A percentile compares a stretch with the other conserved stretches of the same genome.
Conservation (phyloP, 2,113 vertebrate species). For the Oryzias woworae region DNA sequence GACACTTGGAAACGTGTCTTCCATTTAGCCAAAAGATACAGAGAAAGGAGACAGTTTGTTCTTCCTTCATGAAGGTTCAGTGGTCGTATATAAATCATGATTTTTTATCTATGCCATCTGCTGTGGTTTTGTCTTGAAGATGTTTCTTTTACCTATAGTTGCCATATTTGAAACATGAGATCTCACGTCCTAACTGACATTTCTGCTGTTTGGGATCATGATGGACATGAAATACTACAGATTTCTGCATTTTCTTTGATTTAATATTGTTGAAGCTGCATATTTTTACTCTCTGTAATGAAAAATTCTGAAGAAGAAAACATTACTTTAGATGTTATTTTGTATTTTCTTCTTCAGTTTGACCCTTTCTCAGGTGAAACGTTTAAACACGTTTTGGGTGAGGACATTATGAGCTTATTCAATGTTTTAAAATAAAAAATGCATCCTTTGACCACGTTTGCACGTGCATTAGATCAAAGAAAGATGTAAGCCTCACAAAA, state of each 20-base stretch:
- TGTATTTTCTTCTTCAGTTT: constrained; percentile 63
- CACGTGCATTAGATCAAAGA: constrained; percentile 18
- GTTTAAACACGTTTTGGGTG: constrained; percentile 33
- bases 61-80: constrained; percentile 31
- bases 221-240: too few species aligned
- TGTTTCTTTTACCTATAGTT: too few species aligned
- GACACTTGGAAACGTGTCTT: constrained; percentile 20
- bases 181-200: constrained; percentile 44
- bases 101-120: constrained; percentile 29
- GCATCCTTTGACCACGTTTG: constrained; percentile 24
- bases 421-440: constrained; percentile 33
- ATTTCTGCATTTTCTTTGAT: too few species aligned
- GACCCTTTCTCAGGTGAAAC: constrained; percentile 60
- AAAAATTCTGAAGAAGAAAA: constrained; percentile 65
- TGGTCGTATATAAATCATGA: constrained; percentile 33
- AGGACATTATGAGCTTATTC: constrained; percentile 35
- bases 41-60: constrained; percentile 18
- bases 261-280: too few species aligned
- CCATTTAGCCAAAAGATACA: not conserved
- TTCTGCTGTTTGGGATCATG: constrained; percentile 8
- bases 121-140: not conserved
- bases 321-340: constrained; percentile 34
- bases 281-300: too few species aligned
- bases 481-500: constrained; percentile 16
- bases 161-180: not conserved